Evolutionary conservation across 2,113 vertebrate genomes (phyloP), one percentile per base, ranked within the genome.

Genomic region (Otus sunia): DNA sequence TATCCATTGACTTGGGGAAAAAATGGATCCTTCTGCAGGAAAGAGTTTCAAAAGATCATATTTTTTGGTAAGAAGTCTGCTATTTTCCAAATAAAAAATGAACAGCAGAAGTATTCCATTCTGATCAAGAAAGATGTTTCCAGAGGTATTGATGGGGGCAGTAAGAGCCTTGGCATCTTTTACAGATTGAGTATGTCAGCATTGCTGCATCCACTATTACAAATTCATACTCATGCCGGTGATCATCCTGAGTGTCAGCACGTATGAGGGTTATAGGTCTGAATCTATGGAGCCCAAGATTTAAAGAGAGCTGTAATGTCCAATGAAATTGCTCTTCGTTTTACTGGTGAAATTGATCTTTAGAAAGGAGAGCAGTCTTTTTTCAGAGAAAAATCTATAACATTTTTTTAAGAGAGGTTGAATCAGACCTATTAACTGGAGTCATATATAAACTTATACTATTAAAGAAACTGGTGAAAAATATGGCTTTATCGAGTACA

Each of bases 21-120:
- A 99, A 98, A 97, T 99, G 99, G 99, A 98, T 95, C 6, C 98
- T 99, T 50, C 98, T 99, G n/a, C 99, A 99, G 95, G 99, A 99
- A 86, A 98, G 97, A 32, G 99, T 99, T 91, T 99, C 99, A 90
- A 99, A 99, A 96, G 99, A 99, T 91, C 98, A 98, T 78, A 97
- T 99, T 66, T 99, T 99, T 98, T 99, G 99, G 99, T 99, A 96
- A 98, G 98, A 66, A 64, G 3, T 12, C 19, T 56, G 10, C 59
- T 63, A 32, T 55, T 63, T 83, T 82, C 32, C 17, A 63, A 37
- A 56, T 43, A 84, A 79, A 63, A 89, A 41, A 74, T 55, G 52
- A 80, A 43, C 18, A 62, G 11, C 0, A 3, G 30, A 66, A 62
- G 6, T 59, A 25, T 72, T 37, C 79, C 1, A 52, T 85, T 55